Evolutionary conservation across 2,797 vertebrate genomes (phyloP), one percentile per base, ranked within the genome.

Genomic region (Epinephelus coioides): DNA sequence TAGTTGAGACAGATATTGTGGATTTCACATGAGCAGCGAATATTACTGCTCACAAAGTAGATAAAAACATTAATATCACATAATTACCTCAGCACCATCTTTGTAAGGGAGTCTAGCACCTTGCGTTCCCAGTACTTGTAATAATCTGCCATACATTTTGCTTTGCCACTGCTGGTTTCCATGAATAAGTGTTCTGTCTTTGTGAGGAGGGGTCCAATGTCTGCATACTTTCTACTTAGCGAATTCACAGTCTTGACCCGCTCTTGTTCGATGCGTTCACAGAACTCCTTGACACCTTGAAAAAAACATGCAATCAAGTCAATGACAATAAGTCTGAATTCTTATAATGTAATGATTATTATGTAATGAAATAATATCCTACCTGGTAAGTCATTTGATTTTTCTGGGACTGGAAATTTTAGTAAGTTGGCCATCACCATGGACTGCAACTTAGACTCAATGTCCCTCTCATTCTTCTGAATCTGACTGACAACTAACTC

Each of bases 261-360:
- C 72, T 98, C 96, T 38, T 11, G 85, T 47, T 97, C 97, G 34
- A 97, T 85, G 54, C 84, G 75, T 67, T 97, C 96, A 91, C 96
- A 99, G 90, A 98, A 99, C 46, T 97, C 95, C 83, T 97, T 97
- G 30, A 95, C 90, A 10, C 95, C 98, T 99, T 88, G 18, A 17
- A 85, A 89, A 47, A 90, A 68, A 46, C n/a, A 64, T 44, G 17
- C 18, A 76, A 62, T 73, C 3, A 67, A 40, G 19, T 49, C n/a
- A 50, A 49, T 55, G 4, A 72, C 46, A 65, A 55, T 21, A 12
- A 15, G 2, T 50, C 64, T 11, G 3, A 69, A 18, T 51, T 56
- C 7, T 57, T 12, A 6, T 1, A 11, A 9, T 19, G 11, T 27
- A 10, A 43, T 55, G 6, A 67, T 34, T 23, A 61, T 44, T 51